Evolutionary conservation across 2,113 vertebrate species (phyloP).

Genomic region (Sylvietta virens): DNA sequence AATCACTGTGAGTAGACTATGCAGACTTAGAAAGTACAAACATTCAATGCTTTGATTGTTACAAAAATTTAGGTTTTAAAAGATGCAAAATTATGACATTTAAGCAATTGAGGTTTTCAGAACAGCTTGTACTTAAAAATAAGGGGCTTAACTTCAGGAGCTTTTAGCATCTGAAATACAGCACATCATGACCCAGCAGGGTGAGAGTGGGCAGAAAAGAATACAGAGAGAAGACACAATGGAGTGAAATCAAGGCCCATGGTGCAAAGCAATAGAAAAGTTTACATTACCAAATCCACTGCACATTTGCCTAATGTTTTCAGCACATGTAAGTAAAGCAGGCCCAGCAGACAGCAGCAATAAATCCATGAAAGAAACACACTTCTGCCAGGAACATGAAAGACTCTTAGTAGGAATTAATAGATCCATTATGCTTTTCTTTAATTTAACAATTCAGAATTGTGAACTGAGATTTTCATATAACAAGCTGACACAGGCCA

Average conservation of each 20-base stretch:
- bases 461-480: neutral
- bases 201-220: slow-evolving; percentile 3
- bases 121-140: neutral
- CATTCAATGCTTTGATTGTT: neutral
- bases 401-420: neutral
- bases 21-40: neutral
- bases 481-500: neutral
- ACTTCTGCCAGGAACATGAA: neutral
- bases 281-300: slow-evolving; percentile 37
- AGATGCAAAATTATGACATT: neutral
- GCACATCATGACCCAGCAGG: slow-evolving; percentile 31
- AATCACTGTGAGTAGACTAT: neutral
- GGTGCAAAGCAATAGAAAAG: neutral
- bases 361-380: neutral
- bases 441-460: neutral
- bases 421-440: neutral
- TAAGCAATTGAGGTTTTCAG: neutral
- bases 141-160: neutral
- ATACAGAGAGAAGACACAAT: neutral
- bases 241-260: neutral
- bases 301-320: slow-evolving; percentile 3
- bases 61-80: neutral
- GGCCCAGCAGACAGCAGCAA: neutral
- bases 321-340: neutral
- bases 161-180: slow-evolving; percentile 17